Evolutionary conservation across 2,113 vertebrate genomes (phyloP).

Genomic region (Caretta caretta): DNA sequence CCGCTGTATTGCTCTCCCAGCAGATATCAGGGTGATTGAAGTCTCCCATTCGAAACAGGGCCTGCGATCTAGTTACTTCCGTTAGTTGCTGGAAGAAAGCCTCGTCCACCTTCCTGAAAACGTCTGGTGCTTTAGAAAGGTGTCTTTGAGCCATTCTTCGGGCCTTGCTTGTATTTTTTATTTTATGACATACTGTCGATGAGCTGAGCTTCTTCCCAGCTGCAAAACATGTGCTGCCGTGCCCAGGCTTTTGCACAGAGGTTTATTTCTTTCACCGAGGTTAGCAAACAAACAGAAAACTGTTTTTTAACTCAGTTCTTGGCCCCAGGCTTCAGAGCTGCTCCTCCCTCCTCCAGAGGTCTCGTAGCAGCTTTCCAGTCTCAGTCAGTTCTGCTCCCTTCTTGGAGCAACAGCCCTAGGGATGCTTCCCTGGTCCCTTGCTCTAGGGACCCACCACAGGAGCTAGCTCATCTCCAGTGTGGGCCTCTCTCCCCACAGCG

Average conservation of each 20-base stretch:
- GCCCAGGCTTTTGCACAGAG: too few relatives aligned
- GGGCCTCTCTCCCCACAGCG: neutral
- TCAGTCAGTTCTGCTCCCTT: neutral
- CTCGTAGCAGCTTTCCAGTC: neutral
- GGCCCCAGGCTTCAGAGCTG: neutral
- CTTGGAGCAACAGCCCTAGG: too few relatives aligned
- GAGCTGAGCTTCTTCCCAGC: too few relatives aligned
- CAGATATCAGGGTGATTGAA: too few relatives aligned
- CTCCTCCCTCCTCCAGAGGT: neutral
- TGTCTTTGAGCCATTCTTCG: neutral
- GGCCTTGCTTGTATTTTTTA: neutral
- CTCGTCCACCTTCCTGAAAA: neutral
- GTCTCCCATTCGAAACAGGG: too few relatives aligned
- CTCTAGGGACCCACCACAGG: neutral
- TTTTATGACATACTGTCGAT: too few relatives aligned
- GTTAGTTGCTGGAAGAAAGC: too few relatives aligned
- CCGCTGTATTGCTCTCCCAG: too few relatives aligned
- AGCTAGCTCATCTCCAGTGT: neutral
- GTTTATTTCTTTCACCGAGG: too few relatives aligned
- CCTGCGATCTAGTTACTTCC: too few relatives aligned
- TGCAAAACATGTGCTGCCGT: too few relatives aligned
- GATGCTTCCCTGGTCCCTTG: neutral
- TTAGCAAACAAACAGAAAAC: too few relatives aligned
- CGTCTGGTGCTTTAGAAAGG: neutral
- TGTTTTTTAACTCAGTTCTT: neutral